These are phyloP conservation scores for Centrocercus urophasianus DNA, from an alignment of 2,113 vertebrate species.

Conservation along the genomic window DNA sequence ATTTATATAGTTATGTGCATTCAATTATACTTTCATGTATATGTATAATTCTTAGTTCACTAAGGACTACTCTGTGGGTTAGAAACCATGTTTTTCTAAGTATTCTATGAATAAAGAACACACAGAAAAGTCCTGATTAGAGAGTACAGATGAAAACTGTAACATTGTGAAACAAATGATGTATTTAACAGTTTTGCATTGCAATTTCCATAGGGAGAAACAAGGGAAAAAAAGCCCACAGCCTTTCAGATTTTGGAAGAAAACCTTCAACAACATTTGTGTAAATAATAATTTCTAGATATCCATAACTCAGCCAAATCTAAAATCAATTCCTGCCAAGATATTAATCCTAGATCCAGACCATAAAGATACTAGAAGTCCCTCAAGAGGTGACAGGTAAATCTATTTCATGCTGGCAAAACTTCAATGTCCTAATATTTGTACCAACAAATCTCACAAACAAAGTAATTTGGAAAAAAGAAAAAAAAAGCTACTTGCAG, in stretches of 20 bases:
- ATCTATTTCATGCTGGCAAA: neutral
- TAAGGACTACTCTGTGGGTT: neutral
- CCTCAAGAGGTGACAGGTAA: neutral
- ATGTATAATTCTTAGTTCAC: neutral
- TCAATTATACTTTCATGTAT: neutral
- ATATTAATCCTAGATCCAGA: neutral
- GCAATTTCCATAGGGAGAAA: neutral
- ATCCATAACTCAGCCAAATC: neutral
- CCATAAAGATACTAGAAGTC: neutral
- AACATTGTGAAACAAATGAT: neutral
- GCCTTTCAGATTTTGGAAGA: neutral
- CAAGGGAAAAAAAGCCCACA: fast-evolving
- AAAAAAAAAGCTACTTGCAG: neutral
- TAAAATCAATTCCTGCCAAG: neutral
- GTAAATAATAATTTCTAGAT: neutral
- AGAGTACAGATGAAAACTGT: neutral
- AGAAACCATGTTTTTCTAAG: neutral
- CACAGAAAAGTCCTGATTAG: neutral
- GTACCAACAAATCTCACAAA: neutral
- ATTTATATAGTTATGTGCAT: neutral
- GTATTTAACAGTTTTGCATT: neutral
- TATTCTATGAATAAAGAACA: neutral
- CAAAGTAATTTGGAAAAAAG: neutral
- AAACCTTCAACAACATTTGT: neutral
- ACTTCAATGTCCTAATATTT: neutral